Conservation (phyloP, 2,888 invertebrate genomes). For the Cheilosia scutellata region DNA sequence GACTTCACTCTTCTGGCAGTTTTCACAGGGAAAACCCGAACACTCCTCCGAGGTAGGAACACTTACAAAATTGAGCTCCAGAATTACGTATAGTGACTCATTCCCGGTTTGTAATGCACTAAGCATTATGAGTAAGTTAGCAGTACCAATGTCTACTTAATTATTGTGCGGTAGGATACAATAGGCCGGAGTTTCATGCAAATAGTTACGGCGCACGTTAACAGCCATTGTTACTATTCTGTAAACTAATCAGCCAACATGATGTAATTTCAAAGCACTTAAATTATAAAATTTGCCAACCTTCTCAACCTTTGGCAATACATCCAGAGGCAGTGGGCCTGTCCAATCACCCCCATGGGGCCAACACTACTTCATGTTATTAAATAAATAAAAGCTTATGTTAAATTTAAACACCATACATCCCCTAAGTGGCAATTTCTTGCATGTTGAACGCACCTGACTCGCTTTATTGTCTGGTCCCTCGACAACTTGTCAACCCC, state of each 20-base stretch:
- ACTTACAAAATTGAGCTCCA: too few species aligned
- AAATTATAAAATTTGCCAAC: background rate
- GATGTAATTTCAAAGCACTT: background rate
- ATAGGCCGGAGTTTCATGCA: too few species aligned
- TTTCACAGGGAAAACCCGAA: too few species aligned
- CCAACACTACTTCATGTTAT: constrained; percentile 2
- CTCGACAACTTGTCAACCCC: constrained; percentile 46
- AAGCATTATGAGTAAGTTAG: too few species aligned
- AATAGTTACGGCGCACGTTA: background rate
- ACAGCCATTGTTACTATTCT: background rate
- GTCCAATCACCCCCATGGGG: constrained; percentile 4
- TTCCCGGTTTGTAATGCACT: too few species aligned
- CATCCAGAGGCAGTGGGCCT: background rate
- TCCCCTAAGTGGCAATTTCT: constrained; percentile 34
- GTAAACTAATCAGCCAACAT: background rate
- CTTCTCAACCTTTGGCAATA: background rate
- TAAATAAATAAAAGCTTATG: constrained; percentile 10
- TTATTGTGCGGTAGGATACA: too few species aligned
- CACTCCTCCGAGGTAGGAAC: too few species aligned
- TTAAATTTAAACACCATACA: constrained; percentile 19
- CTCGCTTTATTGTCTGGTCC: constrained; percentile 38
- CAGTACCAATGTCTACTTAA: too few species aligned
- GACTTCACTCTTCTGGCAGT: too few species aligned
- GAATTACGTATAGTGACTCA: too few species aligned
- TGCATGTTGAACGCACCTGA: constrained; percentile 54